Evolutionary conservation across 2,797 vertebrate genomes (phyloP), one percentile per base, ranked within the genome.

Genomic region (Typhlichthys eigenmanni): DNA sequence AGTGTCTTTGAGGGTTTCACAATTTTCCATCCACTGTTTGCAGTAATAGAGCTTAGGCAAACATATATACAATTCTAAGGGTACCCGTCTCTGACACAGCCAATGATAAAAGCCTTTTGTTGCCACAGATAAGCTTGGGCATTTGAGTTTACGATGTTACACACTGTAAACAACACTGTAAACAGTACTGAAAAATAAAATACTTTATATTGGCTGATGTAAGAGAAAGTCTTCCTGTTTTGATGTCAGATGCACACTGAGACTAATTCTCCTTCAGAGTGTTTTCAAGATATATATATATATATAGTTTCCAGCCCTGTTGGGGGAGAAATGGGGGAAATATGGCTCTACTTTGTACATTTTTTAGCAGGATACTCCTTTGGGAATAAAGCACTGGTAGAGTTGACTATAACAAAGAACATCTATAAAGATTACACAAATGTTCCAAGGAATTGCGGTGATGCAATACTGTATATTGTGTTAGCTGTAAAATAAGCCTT

Each of bases 131-230:
- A 72, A 76, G 60, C 24, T 54, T 12, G 16, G 11, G 32, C 19
- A 32, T 34, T 34, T 14, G 60, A 60, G 52, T 78, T 74, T 62
- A 71, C 70, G 61, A 64, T 69, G 63, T 60, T 47, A 46, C 57
- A 58, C 64, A 48, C 49, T n/a, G 62, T 59, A 74, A 81, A 82
- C 78, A 81, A 58, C 64, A 48, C 49, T n/a, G 62, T 59, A 74
- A 81, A 82, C 78, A 81, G 19, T 60, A 38, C 24, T 56, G 34
- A 75, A 73, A 69, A 59, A 69, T 62, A 62, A 70, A 68, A 74
- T 13, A 29, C 24, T 29, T 29, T 29, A 66, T 12, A 46, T 11
- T 46, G 19, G 14, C 19, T 58, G 58, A 68, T 60, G 58, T 60
- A 58, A 47, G 66, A 19, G 38, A 48, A 65, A 11, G 63, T 52